Conservation (phyloP, 2,113 vertebrate genomes). For the Saguinus imperator region DNA sequence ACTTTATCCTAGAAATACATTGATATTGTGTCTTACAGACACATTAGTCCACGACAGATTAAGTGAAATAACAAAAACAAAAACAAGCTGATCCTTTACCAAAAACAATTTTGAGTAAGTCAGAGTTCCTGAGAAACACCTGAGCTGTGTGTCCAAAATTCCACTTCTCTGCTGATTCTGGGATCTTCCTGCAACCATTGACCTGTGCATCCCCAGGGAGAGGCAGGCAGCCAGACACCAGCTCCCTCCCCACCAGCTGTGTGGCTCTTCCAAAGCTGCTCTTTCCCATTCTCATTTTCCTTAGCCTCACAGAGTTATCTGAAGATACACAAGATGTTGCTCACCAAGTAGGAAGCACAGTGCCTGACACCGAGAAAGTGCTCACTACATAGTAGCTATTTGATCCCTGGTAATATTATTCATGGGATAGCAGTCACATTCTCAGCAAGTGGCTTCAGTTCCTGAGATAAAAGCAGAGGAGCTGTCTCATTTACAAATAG, state of each 20-base stretch:
- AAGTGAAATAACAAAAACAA: background rate
- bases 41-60: background rate
- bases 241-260: background rate
- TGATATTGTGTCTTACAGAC: background rate
- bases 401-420: background rate
- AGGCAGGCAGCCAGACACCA: background rate
- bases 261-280: background rate
- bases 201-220: rapidly evolving
- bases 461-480: background rate
- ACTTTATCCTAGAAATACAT: background rate
- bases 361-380: background rate
- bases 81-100: background rate
- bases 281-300: background rate
- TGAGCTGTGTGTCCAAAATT: background rate
- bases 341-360: background rate
- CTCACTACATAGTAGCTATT: rapidly evolving
- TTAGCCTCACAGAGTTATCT: background rate
- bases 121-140: background rate
- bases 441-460: background rate
- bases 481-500: background rate
- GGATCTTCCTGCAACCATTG: rapidly evolving
- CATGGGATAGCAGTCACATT: background rate
- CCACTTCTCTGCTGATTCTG: background rate
- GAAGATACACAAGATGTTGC: background rate
- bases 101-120: background rate